Evolutionary conservation across 2,888 invertebrate genomes (phyloP).

Genomic region (Drosophila paranaensis): DNA sequence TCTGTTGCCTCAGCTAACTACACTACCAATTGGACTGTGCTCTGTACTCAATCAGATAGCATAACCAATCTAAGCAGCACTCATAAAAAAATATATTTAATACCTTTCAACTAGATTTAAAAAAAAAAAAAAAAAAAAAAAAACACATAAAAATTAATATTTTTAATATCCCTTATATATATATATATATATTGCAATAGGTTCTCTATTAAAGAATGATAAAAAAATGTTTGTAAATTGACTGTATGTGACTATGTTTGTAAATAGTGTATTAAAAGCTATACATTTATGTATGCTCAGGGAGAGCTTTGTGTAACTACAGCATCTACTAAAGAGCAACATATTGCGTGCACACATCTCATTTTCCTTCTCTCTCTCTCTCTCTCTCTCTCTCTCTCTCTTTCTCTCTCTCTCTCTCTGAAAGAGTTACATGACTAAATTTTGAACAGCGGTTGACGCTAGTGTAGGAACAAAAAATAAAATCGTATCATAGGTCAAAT

Average conservation of each 20-base stretch:
- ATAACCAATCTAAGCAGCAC: no score
- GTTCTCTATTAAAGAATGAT: neutral
- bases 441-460: neutral
- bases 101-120: neutral
- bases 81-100: neutral
- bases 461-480: conserved; percentile 24
- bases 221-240: no score
- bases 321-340: conserved; percentile 1
- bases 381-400: neutral
- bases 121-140: no score
- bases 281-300: neutral
- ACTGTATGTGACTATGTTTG: no score
- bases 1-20: conserved; percentile 1
- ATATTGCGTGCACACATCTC: neutral
- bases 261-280: neutral
- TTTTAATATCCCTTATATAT: no score
- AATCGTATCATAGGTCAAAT: neutral
- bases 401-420: neutral
- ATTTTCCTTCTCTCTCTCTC: neutral
- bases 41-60: neutral
- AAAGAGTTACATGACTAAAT: neutral
- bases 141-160: no score
- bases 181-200: neutral
- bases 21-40: neutral
- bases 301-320: conserved; percentile 19